Conservation (phyloP, 1,140 invertebrate genomes). For the Pissodes strobi region DNA sequence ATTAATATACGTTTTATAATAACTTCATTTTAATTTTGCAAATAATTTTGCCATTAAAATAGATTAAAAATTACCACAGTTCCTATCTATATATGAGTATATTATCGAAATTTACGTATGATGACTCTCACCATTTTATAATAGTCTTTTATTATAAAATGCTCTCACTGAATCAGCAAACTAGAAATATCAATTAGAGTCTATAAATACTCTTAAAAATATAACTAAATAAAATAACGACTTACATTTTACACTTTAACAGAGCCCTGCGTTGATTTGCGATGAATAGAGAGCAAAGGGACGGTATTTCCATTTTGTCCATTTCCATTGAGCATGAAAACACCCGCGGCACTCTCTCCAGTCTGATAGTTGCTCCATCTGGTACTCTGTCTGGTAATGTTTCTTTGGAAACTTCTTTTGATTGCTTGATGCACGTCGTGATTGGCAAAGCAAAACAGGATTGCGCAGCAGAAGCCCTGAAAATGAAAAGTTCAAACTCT, state of each 20-base stretch:
- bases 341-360: slow-evolving; percentile 46
- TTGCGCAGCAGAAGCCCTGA: slow-evolving; percentile 81
- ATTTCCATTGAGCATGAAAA: slow-evolving; percentile 50
- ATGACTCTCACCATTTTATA: too few relatives aligned
- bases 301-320: slow-evolving; percentile 42
- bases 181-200: too few relatives aligned
- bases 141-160: too few relatives aligned
- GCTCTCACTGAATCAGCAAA: too few relatives aligned
- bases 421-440: slow-evolving; percentile 73
- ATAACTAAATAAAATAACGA: too few relatives aligned
- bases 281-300: slow-evolving; percentile 34
- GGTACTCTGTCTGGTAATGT: slow-evolving; percentile 26
- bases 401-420: slow-evolving; percentile 55
- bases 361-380: slow-evolving; percentile 50
- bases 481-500: not conserved
- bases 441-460: slow-evolving; percentile 90
- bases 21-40: too few relatives aligned
- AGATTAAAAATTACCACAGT: too few relatives aligned
- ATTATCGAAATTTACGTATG: too few relatives aligned
- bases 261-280: slow-evolving; percentile 40
- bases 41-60: too few relatives aligned
- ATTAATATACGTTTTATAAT: too few relatives aligned
- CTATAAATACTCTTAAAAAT: too few relatives aligned
- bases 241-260: slow-evolving; percentile 11
- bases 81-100: too few relatives aligned